Conservation (phyloP, 2,113 vertebrate species). For the Dromaius novaehollandiae region DNA sequence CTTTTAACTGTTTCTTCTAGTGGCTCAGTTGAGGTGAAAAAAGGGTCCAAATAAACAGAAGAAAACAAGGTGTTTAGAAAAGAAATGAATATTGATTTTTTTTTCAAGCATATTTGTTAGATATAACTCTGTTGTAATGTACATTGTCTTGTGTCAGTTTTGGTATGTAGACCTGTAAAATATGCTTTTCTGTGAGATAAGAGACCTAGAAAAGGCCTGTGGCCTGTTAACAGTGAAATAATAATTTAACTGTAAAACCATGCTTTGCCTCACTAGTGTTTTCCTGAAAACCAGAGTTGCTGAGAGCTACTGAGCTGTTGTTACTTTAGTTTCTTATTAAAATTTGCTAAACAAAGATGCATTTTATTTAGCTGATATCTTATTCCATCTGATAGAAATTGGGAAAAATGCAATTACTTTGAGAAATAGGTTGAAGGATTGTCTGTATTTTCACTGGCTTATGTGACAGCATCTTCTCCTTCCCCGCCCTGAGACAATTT, state of each 20-base stretch:
- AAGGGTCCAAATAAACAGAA: neutral
- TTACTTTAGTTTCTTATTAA: neutral
- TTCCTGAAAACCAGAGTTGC: neutral
- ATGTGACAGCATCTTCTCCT: neutral
- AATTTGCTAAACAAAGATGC: neutral
- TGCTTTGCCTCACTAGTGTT: neutral
- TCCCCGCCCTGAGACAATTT: fast-evolving
- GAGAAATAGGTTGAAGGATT: neutral
- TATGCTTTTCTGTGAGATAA: neutral
- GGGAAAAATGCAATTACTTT: neutral
- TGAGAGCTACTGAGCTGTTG: neutral
- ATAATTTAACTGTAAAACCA: neutral
- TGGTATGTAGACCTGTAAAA: neutral
- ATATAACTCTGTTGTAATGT: neutral
- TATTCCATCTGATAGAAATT: neutral
- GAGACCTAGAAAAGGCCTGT: neutral
- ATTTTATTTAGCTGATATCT: neutral
- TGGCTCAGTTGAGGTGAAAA: neutral
- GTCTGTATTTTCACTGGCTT: neutral
- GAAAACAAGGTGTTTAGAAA: neutral
- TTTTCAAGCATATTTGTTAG: neutral
- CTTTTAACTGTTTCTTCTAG: neutral
- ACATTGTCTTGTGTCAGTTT: neutral
- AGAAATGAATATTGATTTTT: neutral
- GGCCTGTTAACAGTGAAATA: neutral